phyloP scores from a whole-genome alignment of 2,888 invertebrate genomes.

The Parnassius orleans region DNA sequence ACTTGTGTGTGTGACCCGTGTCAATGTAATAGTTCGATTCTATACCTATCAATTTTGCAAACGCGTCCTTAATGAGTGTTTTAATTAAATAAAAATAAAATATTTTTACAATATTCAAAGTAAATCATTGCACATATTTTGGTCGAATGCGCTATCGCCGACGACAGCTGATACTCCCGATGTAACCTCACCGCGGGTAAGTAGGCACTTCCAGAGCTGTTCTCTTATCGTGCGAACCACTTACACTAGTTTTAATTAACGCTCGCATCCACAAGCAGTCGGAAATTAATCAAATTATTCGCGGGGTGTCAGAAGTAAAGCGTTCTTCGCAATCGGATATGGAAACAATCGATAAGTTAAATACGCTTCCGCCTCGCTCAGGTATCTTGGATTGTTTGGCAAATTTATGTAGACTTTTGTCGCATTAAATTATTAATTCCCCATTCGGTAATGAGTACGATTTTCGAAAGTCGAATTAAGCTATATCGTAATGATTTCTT shows the following conservation, averaged over 20 bases:
- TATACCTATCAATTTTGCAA: too few species aligned
- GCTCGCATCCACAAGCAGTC: slow-evolving; percentile 71
- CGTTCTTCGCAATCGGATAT: slow-evolving; percentile 11
- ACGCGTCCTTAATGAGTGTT: too few species aligned
- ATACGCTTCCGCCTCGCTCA: neutral
- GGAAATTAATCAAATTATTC: slow-evolving; percentile 78
- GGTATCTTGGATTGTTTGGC: too few species aligned
- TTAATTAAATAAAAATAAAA: too few species aligned
- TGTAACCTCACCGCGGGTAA: slow-evolving; percentile 27
- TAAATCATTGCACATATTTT: slow-evolving; percentile 30
- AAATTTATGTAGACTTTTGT: too few species aligned
- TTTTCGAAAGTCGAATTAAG: too few species aligned
- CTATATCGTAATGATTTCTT: too few species aligned
- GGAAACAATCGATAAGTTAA: slow-evolving; percentile 20
- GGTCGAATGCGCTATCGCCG: slow-evolving; percentile 27
- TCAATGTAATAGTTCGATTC: too few species aligned
- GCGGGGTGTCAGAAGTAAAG: slow-evolving; percentile 31
- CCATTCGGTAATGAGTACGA: too few species aligned
- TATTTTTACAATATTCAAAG: neutral
- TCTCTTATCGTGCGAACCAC: slow-evolving; percentile 75
- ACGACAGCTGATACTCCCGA: slow-evolving; percentile 33
- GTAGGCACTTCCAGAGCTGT: slow-evolving; percentile 47
- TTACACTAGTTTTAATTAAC: slow-evolving; percentile 79
- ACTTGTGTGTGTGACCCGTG: too few species aligned
- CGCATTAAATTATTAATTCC: too few species aligned